Base-by-base conservation (phyloP, 2,888 invertebrate species). In the Leucophora obtusa region DNA sequence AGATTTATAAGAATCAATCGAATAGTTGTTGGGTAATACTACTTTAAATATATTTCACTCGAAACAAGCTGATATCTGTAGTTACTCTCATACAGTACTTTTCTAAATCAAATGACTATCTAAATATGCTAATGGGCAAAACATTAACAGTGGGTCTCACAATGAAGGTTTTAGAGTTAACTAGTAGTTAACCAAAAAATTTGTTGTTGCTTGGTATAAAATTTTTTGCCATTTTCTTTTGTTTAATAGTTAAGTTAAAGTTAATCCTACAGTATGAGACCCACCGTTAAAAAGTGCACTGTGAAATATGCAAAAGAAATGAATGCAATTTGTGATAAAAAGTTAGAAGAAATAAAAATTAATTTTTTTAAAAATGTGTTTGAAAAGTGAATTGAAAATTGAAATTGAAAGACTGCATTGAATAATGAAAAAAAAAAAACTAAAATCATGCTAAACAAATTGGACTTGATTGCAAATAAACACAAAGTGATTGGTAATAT, bases 251-350 rank as follows among this genome's bases (percentile, higher is more conserved):
- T n/a, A n/a, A n/a, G n/a, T n/a, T n/a, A n/a, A n/a, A n/a, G n/a
- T n/a, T n/a, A n/a, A n/a, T n/a, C n/a, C n/a, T n/a, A n/a, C n/a
- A n/a, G n/a, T n/a, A n/a, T n/a, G n/a, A n/a, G n/a, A n/a, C n/a
- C n/a, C n/a, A n/a, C n/a, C n/a, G 6, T 28, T 6, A 28, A 28
- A n/a, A 47, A 47, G 4, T 47, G 43, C 6, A 47, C 11, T 1
- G n/a, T 14, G 38, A 50, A 43, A 15, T n/a, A 73, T 74, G 73
- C 62, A 65, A 63, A 60, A 33, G 28, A 59, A 56, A 17, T 59
- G 38, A 54, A 81, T 73, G 63, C 43, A 60, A 53, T 28, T 14
- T 11, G 8, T 56, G 53, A 62, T 47, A 15, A 33, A 54, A 15
- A 5, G 43, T 63, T 43, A 66, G 21, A 68, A 65, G 38, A 35